Evolutionary conservation across 1,140 invertebrate genomes (phyloP).

Genomic region (Lepidotrigona ventralis): DNA sequence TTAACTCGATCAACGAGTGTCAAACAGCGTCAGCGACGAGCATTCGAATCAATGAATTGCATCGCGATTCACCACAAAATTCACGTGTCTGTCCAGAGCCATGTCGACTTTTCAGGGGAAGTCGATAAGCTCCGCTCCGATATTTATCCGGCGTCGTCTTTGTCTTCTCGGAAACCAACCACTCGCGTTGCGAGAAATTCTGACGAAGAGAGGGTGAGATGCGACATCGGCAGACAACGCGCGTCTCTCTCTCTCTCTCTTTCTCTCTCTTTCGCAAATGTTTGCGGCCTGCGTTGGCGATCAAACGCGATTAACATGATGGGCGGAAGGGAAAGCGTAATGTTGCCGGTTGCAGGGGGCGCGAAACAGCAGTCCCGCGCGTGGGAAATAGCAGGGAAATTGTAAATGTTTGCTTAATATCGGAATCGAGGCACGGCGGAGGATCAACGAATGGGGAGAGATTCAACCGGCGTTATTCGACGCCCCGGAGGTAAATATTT

Average conservation of each 20-base stretch:
- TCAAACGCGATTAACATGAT: slow-evolving; percentile 10
- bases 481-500: slow-evolving; percentile 33
- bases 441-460: slow-evolving; percentile 24
- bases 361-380: not conserved
- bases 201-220: not conserved
- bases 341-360: not conserved
- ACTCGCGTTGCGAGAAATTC: not conserved
- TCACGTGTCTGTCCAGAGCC: slow-evolving; percentile 44
- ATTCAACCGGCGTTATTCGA: slow-evolving; percentile 35
- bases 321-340: not conserved
- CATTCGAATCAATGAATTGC: too few relatives aligned
- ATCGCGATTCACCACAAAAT: too few relatives aligned
- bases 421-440: slow-evolving; percentile 29
- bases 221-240: too few relatives aligned
- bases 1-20: not conserved
- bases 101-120: not conserved
- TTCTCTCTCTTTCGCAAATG: not conserved
- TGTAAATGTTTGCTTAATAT: slow-evolving; percentile 52
- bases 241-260: too few relatives aligned
- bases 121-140: slow-evolving; percentile 18
- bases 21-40: not conserved
- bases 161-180: slow-evolving; percentile 10
- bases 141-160: slow-evolving; percentile 41
- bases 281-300: not conserved
- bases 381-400: slow-evolving; percentile 43